Evolutionary conservation across 2,797 vertebrate species (phyloP).

Genomic region (Aselliscus stoliczkanus): DNA sequence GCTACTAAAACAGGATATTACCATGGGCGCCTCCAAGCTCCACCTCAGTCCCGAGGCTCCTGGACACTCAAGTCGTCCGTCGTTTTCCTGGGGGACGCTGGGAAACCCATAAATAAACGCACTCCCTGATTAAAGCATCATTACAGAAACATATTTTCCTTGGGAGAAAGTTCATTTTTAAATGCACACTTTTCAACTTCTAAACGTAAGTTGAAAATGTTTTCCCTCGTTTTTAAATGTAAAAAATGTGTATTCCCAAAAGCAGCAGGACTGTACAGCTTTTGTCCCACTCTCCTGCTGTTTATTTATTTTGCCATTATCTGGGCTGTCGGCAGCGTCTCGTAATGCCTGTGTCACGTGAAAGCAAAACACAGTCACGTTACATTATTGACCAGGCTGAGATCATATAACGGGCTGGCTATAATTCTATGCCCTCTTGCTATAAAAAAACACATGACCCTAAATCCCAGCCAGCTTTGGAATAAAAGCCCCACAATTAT

Average conservation of each 20-base stretch:
- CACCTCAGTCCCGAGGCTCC: neutral
- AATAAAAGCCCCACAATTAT: slow-evolving; percentile 79
- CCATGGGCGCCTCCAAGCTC: neutral
- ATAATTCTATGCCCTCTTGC: slow-evolving; percentile 84
- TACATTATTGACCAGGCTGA: slow-evolving; percentile 80
- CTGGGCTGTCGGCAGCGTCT: slow-evolving; percentile 84
- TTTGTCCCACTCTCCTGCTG: slow-evolving; percentile 81
- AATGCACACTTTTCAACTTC: neutral
- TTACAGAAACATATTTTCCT: neutral
- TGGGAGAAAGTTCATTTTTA: neutral
- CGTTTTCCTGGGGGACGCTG: neutral
- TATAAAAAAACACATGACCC: slow-evolving; percentile 81
- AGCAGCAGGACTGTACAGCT: slow-evolving; percentile 77
- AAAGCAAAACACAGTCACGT: slow-evolving; percentile 93
- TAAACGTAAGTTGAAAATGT: neutral
- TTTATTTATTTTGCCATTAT: slow-evolving; percentile 94
- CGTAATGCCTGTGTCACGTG: slow-evolving; percentile 92
- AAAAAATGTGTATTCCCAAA: slow-evolving; percentile 76
- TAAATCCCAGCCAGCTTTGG: slow-evolving; percentile 73
- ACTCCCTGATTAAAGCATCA: neutral
- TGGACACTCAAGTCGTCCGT: neutral
- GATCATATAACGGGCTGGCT: slow-evolving; percentile 83
- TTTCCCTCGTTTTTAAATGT: slow-evolving; percentile 1
- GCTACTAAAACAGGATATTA: neutral
- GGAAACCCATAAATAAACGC: neutral